Evolutionary conservation across 1,140 invertebrate species (phyloP).

Genomic region (Calephelis virginiensis): DNA sequence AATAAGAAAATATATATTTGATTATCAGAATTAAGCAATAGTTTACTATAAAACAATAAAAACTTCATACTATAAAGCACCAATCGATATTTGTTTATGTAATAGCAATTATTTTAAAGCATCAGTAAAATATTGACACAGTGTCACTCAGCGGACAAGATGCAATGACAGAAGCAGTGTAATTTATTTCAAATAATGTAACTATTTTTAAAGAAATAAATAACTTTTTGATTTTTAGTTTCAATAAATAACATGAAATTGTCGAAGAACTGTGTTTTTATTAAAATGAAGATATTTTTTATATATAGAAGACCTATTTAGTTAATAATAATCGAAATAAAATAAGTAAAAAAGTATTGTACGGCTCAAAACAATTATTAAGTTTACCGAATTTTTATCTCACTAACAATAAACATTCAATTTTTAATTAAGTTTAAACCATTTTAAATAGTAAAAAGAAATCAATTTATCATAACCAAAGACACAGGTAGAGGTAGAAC

Average conservation of each 20-base stretch:
- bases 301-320: slow-evolving; percentile 50
- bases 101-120: slow-evolving; percentile 26
- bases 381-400: no score
- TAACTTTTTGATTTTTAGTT: no score
- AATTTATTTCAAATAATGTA: no score
- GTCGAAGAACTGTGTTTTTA: slow-evolving; percentile 48
- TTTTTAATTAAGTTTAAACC: no score
- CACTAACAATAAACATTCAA: slow-evolving; percentile 13
- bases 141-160: slow-evolving; percentile 30
- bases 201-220: no score
- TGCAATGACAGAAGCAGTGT: slow-evolving; percentile 40
- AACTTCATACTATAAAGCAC: no score
- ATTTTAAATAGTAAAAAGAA: no score
- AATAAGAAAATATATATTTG: no score
- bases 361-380: slow-evolving; percentile 44
- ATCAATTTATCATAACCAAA: no score
- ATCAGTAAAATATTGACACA: slow-evolving; percentile 30
- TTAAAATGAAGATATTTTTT: slow-evolving; percentile 53
- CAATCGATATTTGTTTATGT: background rate
- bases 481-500: no score
- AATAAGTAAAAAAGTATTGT: slow-evolving; percentile 22
- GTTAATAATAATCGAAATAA: slow-evolving; percentile 14
- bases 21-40: no score
- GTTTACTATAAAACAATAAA: no score
- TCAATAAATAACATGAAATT: slow-evolving; percentile 38